A percentile compares a stretch with the other conserved stretches of the same genome.
These are phyloP conservation scores for Rhodeus uyekii DNA, from an alignment of 2,797 vertebrate genomes.

Conservation along the genomic window DNA sequence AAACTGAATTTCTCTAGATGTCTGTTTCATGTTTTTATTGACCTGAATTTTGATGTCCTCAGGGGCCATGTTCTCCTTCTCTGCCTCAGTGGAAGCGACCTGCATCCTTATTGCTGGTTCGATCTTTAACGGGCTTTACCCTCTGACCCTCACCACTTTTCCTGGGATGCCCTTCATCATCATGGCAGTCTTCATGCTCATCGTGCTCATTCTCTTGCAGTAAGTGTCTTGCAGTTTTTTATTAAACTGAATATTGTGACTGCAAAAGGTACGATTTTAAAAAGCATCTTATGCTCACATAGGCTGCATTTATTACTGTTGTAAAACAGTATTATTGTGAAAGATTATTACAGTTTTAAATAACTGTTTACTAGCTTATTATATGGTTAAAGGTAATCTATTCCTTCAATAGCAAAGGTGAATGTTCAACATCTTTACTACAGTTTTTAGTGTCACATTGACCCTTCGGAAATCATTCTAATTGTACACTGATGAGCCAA, in stretches of 20 bases:
- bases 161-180: conserved; percentile 69
- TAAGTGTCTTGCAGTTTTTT: conserved; percentile 58
- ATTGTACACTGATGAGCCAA: background rate
- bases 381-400: too few relatives aligned
- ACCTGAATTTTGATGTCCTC: conserved; percentile 33
- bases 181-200: conserved; percentile 65
- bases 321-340: background rate
- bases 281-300: background rate
- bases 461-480: too few relatives aligned
- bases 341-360: background rate
- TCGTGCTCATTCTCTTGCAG: conserved; percentile 68
- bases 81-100: conserved; percentile 65
- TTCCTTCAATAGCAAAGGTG: too few relatives aligned
- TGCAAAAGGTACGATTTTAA: background rate
- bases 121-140: conserved; percentile 68
- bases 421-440: too few relatives aligned
- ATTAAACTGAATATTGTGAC: background rate
- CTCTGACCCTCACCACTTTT: conserved; percentile 64
- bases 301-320: background rate
- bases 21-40: conserved; percentile 2
- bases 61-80: conserved; percentile 73
- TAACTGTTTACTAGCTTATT: too few relatives aligned
- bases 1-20: background rate
- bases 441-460: too few relatives aligned
- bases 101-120: conserved; percentile 60